phyloP scores from a whole-genome alignment of 2,888 invertebrate genomes.

The Brenthis hecate region DNA sequence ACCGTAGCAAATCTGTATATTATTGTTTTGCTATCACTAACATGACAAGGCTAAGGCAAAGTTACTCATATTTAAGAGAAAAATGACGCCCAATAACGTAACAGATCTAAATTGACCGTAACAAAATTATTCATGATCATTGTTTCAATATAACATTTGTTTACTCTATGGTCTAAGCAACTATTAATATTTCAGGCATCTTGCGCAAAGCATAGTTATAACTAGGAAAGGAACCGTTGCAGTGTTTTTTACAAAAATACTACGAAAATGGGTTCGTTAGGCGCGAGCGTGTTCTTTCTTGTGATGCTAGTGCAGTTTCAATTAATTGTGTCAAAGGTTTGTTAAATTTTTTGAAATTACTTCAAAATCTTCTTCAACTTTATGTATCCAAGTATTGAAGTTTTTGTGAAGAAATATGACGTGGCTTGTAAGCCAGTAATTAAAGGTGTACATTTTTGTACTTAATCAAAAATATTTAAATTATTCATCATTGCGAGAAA shows the following conservation, averaged over 20 bases:
- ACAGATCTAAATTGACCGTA: conserved; percentile 13
- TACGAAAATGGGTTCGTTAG: conserved; percentile 63
- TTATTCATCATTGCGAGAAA: too few species aligned
- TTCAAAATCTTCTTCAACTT: too few species aligned
- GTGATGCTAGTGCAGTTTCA: conserved; percentile 60
- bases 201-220: conserved; percentile 71
- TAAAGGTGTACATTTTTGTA: too few species aligned
- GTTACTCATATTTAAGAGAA: conserved; percentile 1
- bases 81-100: conserved; percentile 6
- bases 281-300: conserved; percentile 56
- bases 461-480: too few species aligned
- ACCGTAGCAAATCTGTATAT: too few species aligned
- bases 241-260: conserved; percentile 63
- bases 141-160: conserved; percentile 10
- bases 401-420: too few species aligned
- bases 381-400: too few species aligned
- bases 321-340: conserved; percentile 58
- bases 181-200: conserved; percentile 60
- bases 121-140: conserved; percentile 18
- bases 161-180: conserved; percentile 48
- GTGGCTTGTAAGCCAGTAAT: too few species aligned
- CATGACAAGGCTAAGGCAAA: too few species aligned
- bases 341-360: conserved; percentile 32
- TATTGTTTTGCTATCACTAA: too few species aligned
- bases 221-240: conserved; percentile 60